Percentiles rank a stretch among this genome's conserved stretches.
phyloP scores from a whole-genome alignment of 1,140 invertebrate genomes.

The Anoplophora glabripennis region DNA sequence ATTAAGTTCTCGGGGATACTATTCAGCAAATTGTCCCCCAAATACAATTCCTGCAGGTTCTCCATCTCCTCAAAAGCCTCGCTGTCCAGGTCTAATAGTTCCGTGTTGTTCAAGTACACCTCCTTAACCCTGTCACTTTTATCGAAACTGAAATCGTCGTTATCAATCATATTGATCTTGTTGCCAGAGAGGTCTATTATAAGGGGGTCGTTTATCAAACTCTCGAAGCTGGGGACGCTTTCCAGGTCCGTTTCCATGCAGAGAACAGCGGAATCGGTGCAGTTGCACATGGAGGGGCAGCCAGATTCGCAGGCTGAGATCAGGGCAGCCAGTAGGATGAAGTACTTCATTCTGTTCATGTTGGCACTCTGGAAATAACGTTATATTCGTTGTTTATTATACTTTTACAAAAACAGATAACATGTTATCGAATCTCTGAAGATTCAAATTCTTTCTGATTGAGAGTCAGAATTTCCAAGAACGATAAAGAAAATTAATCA shows the following conservation, averaged over 20 bases:
- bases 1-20: slow-evolving; percentile 32
- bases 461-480: too few relatives aligned
- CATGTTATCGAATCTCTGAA: too few relatives aligned
- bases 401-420: too few relatives aligned
- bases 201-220: slow-evolving; percentile 27
- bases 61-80: slow-evolving; percentile 33
- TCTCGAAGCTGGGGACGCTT: slow-evolving; percentile 32
- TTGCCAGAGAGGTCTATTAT: slow-evolving; percentile 42
- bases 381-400: too few relatives aligned
- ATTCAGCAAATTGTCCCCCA: slow-evolving; percentile 34
- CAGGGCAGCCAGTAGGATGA: not conserved
- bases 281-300: slow-evolving; percentile 35
- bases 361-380: too few relatives aligned
- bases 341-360: too few relatives aligned
- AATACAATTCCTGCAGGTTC: slow-evolving; percentile 37
- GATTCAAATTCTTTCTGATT: too few relatives aligned
- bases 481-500: too few relatives aligned
- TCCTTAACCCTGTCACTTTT: slow-evolving; percentile 33
- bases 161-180: slow-evolving; percentile 28
- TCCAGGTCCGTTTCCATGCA: slow-evolving; percentile 31
- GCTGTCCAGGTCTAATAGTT: slow-evolving; percentile 30
- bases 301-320: slow-evolving; percentile 6
- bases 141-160: slow-evolving; percentile 33
- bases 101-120: slow-evolving; percentile 39
- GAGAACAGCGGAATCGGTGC: slow-evolving; percentile 28